A percentile compares a stretch with the other conserved stretches of the same genome.
These are phyloP conservation scores for Enteromius afrohamiltoni DNA, from an alignment of 2,797 vertebrate genomes.

Conservation along the genomic window DNA sequence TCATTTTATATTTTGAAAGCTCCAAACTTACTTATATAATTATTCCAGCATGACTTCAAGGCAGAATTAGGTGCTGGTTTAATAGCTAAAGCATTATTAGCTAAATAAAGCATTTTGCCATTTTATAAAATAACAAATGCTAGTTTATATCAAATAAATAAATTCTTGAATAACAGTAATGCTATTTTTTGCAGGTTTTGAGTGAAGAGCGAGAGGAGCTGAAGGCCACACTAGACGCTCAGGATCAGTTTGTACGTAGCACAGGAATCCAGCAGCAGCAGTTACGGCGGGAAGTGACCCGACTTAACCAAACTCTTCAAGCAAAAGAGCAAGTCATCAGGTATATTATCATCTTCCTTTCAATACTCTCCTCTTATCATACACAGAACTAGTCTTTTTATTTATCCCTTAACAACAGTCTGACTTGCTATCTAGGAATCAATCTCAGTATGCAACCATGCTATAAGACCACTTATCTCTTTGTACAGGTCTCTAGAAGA, in stretches of 20 bases:
- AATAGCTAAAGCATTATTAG: not conserved
- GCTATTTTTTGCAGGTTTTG: constrained; percentile 70
- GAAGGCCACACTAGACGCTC: constrained; percentile 76
- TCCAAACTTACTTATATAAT: not conserved
- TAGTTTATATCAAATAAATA: constrained; percentile 3
- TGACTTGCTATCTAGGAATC: not conserved
- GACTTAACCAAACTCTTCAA: constrained; percentile 72
- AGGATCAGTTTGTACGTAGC: constrained; percentile 77
- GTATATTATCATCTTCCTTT: constrained; percentile 19
- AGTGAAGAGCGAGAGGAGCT: constrained; percentile 82
- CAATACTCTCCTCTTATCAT: not conserved
- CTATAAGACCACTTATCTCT: constrained; percentile 34
- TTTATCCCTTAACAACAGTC: not conserved
- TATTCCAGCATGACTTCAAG: not conserved
- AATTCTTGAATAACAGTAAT: not conserved
- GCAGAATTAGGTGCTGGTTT: not conserved
- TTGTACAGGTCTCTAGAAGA: constrained; percentile 81
- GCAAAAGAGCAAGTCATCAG: constrained; percentile 76
- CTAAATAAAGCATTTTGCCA: not conserved
- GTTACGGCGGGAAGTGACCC: constrained; percentile 76
- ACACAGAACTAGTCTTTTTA: not conserved
- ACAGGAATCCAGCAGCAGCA: constrained; percentile 78
- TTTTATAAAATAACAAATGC: not conserved
- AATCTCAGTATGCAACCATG: not conserved
- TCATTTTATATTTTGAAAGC: not conserved